Evolutionary conservation across 2,888 invertebrate genomes (phyloP), one percentile per base, ranked within the genome.

Genomic region (Drosophila testacea): DNA sequence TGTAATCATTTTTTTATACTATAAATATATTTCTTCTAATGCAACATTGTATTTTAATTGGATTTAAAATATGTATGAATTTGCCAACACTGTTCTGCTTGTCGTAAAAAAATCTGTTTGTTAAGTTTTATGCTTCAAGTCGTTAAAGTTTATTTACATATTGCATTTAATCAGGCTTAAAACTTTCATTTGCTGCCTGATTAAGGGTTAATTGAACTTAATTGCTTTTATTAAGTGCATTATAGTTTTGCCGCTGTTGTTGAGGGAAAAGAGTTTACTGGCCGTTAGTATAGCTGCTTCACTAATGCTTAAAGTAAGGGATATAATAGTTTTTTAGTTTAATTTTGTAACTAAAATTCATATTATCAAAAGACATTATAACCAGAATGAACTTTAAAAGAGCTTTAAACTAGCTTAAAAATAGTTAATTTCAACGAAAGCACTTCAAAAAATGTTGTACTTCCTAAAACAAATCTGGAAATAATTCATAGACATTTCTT

Each of bases 121-220:
- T 7, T 30, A 7, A 2, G 41, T 28, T 13, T 48, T 16, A 16
- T 13, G 13, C 38, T 30, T 6, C 16, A 41, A 30, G 16, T 41
- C 11, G 30, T 9, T 38, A 27, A n/a, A 6, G 7, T 32, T n/a
- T n/a, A n/a, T 38, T 30, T 30, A 41, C 30, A 28, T 28, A 38
- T 44, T 47, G 5, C 13, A 13, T 28, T 47, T 47, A 38, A 38
- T 30, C n/a, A 10, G 47, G n/a, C 16, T 13, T 9, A 11, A 30
- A 28, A 3, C 13, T 6, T 22, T 34, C 0, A 42, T 32, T 28
- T 11, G n/a, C n/a, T 10, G 32, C 4, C 32, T 22, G 41, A 42
- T 57, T 57, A 11, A 16, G 47, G 30, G 41, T 48, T 32, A 39
- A 50, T 13, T 30, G 9, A 10, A 41, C 47, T n/a, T 59, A 38